These are phyloP conservation scores for Taeniopygia guttata DNA, from an alignment of 2,797 vertebrate species.

Conservation along the genomic window DNA sequence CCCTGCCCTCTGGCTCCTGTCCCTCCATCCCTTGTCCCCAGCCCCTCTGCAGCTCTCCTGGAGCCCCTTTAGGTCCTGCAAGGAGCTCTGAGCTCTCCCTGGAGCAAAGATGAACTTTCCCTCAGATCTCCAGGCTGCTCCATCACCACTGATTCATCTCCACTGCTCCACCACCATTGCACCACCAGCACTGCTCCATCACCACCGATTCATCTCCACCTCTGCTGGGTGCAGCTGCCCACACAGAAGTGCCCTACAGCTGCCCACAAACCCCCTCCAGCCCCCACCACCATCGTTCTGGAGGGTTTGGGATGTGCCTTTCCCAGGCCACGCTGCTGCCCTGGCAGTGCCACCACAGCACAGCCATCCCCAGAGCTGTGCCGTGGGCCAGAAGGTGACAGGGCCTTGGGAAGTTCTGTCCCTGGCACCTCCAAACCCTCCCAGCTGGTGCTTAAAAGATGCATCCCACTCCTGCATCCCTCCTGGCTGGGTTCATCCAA, in stretches of 20 bases:
- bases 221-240: not conserved
- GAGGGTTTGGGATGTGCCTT: not conserved
- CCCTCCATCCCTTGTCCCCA: not conserved
- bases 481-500: not conserved
- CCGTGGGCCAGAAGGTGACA: fast-evolving
- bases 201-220: not conserved
- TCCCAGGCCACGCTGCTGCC: not conserved
- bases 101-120: not conserved
- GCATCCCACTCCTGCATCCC: not conserved
- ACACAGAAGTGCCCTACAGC: not conserved
- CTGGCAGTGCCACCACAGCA: not conserved
- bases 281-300: fast-evolving
- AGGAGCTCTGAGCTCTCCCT: not conserved
- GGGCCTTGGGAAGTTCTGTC: fast-evolving
- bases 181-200: not conserved
- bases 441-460: not conserved
- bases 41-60: not conserved
- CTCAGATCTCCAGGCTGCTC: not conserved
- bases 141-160: not conserved
- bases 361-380: not conserved
- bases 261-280: not conserved
- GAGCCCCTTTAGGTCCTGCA: not conserved
- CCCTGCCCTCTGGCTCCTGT: not conserved
- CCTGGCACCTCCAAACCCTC: not conserved
- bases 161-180: not conserved